Evolutionary conservation across 2,113 vertebrate genomes (phyloP).

Genomic region (Tricholaema leucomelas): DNA sequence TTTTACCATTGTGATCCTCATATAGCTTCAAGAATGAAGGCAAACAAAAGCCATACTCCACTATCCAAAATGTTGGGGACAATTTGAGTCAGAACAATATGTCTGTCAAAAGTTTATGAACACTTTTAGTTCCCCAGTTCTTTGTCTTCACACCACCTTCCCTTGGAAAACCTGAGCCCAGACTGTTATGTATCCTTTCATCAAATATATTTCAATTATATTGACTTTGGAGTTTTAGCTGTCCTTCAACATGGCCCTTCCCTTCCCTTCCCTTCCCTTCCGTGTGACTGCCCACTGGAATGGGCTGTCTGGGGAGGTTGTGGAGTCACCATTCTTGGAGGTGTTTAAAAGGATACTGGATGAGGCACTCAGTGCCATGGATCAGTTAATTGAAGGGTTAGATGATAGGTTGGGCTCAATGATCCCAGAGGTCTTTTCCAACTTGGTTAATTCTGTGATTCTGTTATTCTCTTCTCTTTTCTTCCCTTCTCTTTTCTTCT

Average conservation of each 20-base stretch:
- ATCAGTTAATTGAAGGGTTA: no score
- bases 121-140: background rate
- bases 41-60: rapidly evolving
- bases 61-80: background rate
- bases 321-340: no score
- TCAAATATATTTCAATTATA: background rate
- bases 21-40: background rate
- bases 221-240: background rate
- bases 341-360: no score
- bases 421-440: no score
- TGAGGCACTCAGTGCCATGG: no score
- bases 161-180: background rate
- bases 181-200: background rate
- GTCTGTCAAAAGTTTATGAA: background rate
- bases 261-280: no score
- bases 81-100: background rate
- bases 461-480: no score
- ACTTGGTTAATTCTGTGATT: no score
- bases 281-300: no score
- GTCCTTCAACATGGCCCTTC: background rate
- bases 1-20: background rate
- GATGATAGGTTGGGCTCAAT: no score
- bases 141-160: background rate
- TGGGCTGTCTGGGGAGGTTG: no score
- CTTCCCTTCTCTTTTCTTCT: no score